phyloP scores from a whole-genome alignment of 2,888 invertebrate genomes.

The Carcina quercana region DNA sequence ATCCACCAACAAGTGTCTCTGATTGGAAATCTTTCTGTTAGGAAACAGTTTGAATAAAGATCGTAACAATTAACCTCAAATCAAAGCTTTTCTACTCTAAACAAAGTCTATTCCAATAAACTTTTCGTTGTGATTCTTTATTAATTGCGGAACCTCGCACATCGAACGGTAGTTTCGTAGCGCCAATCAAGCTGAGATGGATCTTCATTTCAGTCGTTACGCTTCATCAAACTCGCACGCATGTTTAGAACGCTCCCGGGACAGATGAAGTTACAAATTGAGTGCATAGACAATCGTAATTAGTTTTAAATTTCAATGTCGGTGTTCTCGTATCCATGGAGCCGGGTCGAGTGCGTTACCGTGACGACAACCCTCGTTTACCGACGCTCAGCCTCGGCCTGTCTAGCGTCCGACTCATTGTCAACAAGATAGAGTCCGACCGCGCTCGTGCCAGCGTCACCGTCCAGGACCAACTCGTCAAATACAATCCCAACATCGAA shows the following conservation, averaged over 20 bases:
- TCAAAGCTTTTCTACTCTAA: neutral
- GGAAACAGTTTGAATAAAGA: no score
- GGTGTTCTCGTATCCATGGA: constrained; percentile 60
- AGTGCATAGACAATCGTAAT: constrained; percentile 20
- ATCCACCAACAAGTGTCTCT: no score
- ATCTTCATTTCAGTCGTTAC: constrained; percentile 38
- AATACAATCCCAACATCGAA: constrained; percentile 47
- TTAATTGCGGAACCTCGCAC: no score
- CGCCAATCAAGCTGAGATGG: constrained; percentile 28
- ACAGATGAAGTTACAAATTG: constrained; percentile 36
- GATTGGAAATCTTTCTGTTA: no score
- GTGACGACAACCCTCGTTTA: constrained; percentile 56
- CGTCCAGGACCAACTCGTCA: constrained; percentile 41
- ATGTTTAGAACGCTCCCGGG: constrained; percentile 44
- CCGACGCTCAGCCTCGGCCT: constrained; percentile 59
- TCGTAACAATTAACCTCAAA: constrained; percentile 1
- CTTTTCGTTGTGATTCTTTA: no score
- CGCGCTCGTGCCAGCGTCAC: constrained; percentile 45
- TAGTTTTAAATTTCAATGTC: constrained; percentile 34
- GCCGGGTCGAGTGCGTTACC: constrained; percentile 51
- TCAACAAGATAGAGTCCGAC: constrained; percentile 60
- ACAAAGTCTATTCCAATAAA: neutral
- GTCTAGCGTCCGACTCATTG: constrained; percentile 65
- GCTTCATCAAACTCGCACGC: constrained; percentile 35
- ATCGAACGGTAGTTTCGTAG: no score